A percentile compares a stretch with the other conserved stretches of the same genome.
Conservation (phyloP, 2,888 invertebrate species). For the Drosophila hamatofila region DNA sequence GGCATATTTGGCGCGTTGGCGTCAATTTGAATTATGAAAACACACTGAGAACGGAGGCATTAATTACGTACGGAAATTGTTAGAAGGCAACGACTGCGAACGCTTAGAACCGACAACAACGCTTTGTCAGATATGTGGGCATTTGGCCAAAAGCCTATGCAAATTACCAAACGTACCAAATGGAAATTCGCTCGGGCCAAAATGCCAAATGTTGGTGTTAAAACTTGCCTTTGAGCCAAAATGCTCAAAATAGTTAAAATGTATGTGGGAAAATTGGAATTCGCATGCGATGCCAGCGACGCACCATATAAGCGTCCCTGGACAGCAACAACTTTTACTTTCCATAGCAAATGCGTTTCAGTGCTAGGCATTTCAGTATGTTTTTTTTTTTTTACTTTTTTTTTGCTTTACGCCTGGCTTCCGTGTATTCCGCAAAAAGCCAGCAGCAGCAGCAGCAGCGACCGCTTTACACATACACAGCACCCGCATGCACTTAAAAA, state of each 20-base stretch:
- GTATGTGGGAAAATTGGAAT: conserved; percentile 77
- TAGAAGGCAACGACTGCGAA: conserved; percentile 38
- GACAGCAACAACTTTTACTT: conserved; percentile 77
- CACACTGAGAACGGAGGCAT: conserved; percentile 43
- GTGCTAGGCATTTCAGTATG: conserved; percentile 13
- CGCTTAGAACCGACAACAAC: conserved; percentile 58
- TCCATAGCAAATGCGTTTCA: conserved; percentile 68
- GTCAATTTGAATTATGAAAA: conserved; percentile 68
- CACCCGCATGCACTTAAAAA: conserved; percentile 75
- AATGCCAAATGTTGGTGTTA: conserved; percentile 73
- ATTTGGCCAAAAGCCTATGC: conserved; percentile 70
- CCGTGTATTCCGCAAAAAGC: conserved; percentile 64
- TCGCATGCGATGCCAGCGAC: conserved; percentile 64
- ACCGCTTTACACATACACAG: conserved; percentile 49
- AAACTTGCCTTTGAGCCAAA: conserved; percentile 55
- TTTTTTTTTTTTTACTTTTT: conserved; percentile 7
- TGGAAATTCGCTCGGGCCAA: conserved; percentile 54
- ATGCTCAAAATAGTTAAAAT: conserved; percentile 54
- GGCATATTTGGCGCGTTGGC: conserved; percentile 72
- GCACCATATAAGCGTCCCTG: conserved; percentile 72
- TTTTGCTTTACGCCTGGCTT: conserved; percentile 45
- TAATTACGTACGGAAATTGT: conserved; percentile 74
- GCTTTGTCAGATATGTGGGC: conserved; percentile 51
- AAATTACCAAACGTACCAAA: conserved; percentile 53
- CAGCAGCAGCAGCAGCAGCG: conserved; percentile 32